Base-by-base conservation (phyloP, 2,113 vertebrate genomes). In the Sula dactylatra region DNA sequence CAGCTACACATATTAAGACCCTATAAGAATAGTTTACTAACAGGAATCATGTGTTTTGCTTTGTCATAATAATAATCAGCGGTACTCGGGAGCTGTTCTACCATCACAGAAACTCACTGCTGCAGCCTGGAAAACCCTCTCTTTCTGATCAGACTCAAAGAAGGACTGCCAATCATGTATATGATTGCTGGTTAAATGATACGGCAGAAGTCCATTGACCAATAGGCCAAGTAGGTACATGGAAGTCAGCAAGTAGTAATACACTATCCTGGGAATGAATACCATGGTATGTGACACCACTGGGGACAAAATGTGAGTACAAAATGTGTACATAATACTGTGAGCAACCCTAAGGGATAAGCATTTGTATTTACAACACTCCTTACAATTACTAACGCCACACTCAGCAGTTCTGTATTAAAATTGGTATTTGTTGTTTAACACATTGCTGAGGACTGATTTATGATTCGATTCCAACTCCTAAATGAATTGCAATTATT, bases 401-500 rank as follows among this genome's bases (percentile, higher is more conserved):
- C 25, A 77, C 38, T 84, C 59, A 69, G 73, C 73, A 72, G 44
- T 89, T 89, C 61, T 36, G 22, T 76, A 85, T 87, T 76, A 32
- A 85, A 86, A 62, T 38, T 32, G 36, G 15, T 58, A 19, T 58
- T 82, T 87, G 80, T 86, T 93, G 69, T 64, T 92, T 86, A 84
- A 67, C 56, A 47, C 55, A 9, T 61, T 74, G 55, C 76, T 90
- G 61, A 70, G 31, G 38, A 71, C 29, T 86, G 73, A 86, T 94
- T 92, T 90, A 81, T 0, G 0, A 55, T 67, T 52, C 84, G 26
- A 62, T 91, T 96, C 69, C 34, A 88, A 26, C 25, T 93, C 36
- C 64, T 89, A 86, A 88, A 90, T 84, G 65, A 91, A 49, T 82
- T 88, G 38, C 69, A 88, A 55, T 78, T 76, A 84, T 90, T 91